Evolutionary conservation across 1,140 invertebrate genomes (phyloP), one percentile per base, ranked within the genome.

Genomic region (Parapsyche elsis): DNA sequence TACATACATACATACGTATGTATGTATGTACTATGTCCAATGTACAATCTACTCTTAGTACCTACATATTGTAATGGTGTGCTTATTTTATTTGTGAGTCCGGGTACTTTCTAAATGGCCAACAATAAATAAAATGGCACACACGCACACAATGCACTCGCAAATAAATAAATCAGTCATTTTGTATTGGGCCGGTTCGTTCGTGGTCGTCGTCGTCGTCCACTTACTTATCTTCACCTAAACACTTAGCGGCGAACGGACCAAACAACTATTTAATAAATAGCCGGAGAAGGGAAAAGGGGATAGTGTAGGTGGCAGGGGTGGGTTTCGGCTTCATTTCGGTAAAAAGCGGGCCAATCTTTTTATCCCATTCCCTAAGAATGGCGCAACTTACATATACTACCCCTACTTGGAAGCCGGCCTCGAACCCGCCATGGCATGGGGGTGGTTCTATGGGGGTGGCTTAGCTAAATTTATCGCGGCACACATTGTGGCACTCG

Each of bases 401-500:
- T 7, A 1, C 30, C 30, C 30, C 2, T 7, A 4, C 30, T 38
- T 38, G 53, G 53, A 21, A 59, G 53, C 10, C 2, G 24, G 26
- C 71, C 30, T 30, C 9, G 70, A 67, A 64, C n/a, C n/a, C n/a
- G n/a, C n/a, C 30, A 38, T 38, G 30, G 30, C 14, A 10, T 30
- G 67, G 23, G 30, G 30, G 7, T 38, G 30, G n/a, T n/a, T n/a
- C n/a, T n/a, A 7, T 9, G 26, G 44, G 38, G 75, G 53, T 7
- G 73, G 71, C 81, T 81, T 81, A 79, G 77, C 77, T 79, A 75
- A 81, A 81, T 81, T 81, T 81, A 81, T 81, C 81, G 81, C 81
- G 53, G 81, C 77, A 76, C 77, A 81, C 81, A 81, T 76, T 81
- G 75, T 76, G 76, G 76, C 76, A 74, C 70, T 76, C 19, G 14